Percentiles rank a stretch among this genome's conserved stretches.
phyloP scores from a whole-genome alignment of 2,113 vertebrate genomes.

The Falco punctatus region DNA sequence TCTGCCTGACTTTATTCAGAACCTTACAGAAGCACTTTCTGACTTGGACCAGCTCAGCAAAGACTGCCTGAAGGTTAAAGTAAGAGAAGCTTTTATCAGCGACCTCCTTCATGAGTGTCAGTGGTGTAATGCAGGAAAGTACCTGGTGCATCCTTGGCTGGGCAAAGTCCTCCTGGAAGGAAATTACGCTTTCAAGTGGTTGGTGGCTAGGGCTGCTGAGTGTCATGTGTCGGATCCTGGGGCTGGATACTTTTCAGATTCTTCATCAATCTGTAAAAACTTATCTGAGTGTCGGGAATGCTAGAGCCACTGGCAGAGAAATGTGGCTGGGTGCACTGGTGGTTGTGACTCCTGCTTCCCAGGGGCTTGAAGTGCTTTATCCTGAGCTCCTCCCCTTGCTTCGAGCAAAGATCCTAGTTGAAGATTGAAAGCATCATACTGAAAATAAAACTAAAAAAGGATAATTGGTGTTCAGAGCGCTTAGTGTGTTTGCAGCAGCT shows the following conservation, averaged over 20 bases:
- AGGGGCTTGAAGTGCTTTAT: neutral
- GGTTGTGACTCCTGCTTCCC: neutral
- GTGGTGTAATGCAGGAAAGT: neutral
- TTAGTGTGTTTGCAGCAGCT: neutral
- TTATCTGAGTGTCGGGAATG: neutral
- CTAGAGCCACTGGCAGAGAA: neutral
- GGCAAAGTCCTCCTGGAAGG: slow-evolving; percentile 40
- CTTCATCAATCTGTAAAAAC: neutral
- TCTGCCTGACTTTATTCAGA: neutral
- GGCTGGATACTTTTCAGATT: neutral
- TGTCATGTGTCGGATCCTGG: neutral
- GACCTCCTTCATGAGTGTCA: neutral
- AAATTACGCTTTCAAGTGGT: neutral
- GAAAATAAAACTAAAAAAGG: neutral
- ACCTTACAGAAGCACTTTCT: neutral
- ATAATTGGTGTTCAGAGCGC: neutral
- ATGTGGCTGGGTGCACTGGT: neutral
- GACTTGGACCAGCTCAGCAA: neutral
- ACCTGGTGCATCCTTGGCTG: neutral
- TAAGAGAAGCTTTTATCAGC: neutral
- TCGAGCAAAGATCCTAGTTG: neutral
- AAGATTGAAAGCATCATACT: neutral
- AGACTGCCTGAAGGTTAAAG: neutral
- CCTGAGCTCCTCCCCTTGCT: neutral
- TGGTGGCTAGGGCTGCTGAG: neutral